These are phyloP conservation scores for Ctenosaura bakeri DNA, from an alignment of 2,797 vertebrate species.

Conservation along the genomic window DNA sequence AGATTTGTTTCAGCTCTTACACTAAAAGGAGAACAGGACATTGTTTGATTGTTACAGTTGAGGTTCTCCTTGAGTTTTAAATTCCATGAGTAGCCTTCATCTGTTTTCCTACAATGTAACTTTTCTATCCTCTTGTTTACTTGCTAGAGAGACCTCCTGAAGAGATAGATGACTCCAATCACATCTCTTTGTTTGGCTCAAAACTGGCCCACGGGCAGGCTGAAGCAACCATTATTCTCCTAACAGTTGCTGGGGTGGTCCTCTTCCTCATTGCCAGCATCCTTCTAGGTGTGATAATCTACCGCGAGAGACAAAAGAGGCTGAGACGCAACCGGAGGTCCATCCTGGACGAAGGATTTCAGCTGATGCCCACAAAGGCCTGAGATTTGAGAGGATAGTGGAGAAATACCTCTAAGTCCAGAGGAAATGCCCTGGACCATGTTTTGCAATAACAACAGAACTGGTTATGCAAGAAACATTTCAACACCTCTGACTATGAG, in stretches of 20 bases:
- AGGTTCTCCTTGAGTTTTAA: neutral
- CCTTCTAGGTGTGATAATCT: constrained; percentile 73
- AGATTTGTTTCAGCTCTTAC: neutral
- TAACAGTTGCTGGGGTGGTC: constrained; percentile 62
- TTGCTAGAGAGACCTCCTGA: constrained; percentile 45
- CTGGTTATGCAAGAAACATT: too few species aligned
- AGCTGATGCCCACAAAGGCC: constrained; percentile 76
- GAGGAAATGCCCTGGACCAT: constrained; percentile 7
- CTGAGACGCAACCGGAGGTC: constrained; percentile 80
- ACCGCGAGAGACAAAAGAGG: constrained; percentile 71
- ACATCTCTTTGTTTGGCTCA: constrained; percentile 74
- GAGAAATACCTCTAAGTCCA: rapidly evolving
- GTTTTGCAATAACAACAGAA: neutral
- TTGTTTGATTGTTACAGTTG: neutral
- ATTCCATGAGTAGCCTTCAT: neutral
- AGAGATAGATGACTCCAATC: constrained; percentile 46
- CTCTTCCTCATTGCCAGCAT: constrained; percentile 68
- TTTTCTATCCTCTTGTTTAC: constrained; percentile 5
- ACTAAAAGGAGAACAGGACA: neutral
- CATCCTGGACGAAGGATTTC: constrained; percentile 82
- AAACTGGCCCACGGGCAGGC: constrained; percentile 62
- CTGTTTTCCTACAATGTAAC: neutral
- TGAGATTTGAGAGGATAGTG: constrained; percentile 53
- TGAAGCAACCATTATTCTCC: constrained; percentile 65
- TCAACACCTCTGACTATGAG: too few species aligned